Evolutionary conservation across 2,797 vertebrate species (phyloP).

Genomic region (Pogonophryne albipinna): DNA sequence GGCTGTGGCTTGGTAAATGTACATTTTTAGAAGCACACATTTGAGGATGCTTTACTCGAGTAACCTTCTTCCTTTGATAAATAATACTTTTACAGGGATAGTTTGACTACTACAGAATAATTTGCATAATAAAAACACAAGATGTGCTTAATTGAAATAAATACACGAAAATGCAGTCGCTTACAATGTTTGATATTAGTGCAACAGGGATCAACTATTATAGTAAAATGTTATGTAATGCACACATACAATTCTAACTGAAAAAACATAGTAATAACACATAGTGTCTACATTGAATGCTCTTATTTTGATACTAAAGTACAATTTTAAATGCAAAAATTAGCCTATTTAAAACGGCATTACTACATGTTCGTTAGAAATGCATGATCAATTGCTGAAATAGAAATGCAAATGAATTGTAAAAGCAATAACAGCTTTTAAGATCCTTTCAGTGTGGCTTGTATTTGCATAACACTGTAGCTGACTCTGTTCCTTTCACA

Average conservation of each 20-base stretch:
- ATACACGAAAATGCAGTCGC: too few relatives aligned
- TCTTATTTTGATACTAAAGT: not conserved
- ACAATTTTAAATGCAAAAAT: not conserved
- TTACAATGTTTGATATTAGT: not conserved
- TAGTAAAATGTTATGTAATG: not conserved
- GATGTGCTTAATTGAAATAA: not conserved
- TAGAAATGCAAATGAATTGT: not conserved
- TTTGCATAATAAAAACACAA: not conserved
- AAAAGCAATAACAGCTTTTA: conserved; percentile 1
- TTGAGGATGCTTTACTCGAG: not conserved
- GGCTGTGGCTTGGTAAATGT: not conserved
- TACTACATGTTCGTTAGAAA: not conserved
- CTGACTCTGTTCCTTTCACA: conserved; percentile 58
- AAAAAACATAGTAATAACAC: too few relatives aligned
- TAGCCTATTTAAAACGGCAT: not conserved
- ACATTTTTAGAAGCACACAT: not conserved
- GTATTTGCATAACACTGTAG: conserved; percentile 64
- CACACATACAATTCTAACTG: too few relatives aligned
- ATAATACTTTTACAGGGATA: not conserved
- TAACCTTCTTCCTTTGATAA: not conserved
- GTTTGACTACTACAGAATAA: not conserved
- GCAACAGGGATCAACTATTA: not conserved
- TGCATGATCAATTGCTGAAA: not conserved
- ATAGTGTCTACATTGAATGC: not conserved
- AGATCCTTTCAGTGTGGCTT: not conserved